Base-by-base conservation (phyloP, 2,113 vertebrate species). In the zebrafish (Danio rerio) region DNA sequence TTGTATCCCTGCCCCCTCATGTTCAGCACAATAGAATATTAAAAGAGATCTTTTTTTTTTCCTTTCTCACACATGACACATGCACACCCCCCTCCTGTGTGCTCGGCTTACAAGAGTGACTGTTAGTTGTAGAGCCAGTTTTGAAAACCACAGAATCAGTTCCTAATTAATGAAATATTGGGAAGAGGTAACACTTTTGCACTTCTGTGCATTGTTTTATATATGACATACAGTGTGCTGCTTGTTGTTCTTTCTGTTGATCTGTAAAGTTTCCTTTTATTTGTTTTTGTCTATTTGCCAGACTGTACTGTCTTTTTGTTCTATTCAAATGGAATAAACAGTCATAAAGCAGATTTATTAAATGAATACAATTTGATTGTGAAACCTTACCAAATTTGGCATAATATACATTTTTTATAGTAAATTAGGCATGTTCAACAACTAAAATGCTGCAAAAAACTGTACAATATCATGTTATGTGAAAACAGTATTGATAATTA, bases 111-210 rank as follows among this genome's bases (percentile, higher is more conserved):
- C 69, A 71, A 31, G 52, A 71, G 50, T 79, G 84, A 76, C 70
- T 69, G 80, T 84, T 86, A 81, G 86, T 71, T 55, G 89, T 83
- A 78, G 79, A 83, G 84, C 80, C 75, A 78, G 85, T 82, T 83
- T 79, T 10, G 52, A 72, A 40, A 69, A 82, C 21, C n/a, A 74
- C 63, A 80, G 81, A 84, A 84, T 11, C 80, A 76, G 21, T 13
- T 9, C 10, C 70, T 5, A 42, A 53, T 58, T 71, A 80, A 56
- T 78, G 20, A 65, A 71, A 80, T 75, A 74, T 73, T 81, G 31
- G 6, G 66, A 45, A 65, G 7, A 81, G 10, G 55, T 42, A 43
- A 12, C 3, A 47, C 21, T 52, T 49, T 70, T 12, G 45, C 21
- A 70, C n/a, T 71, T 71, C 18, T 15, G 5, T 52, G 6, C 18